Conservation (phyloP, 2,888 invertebrate species). For the Frankliniella intonsa region DNA sequence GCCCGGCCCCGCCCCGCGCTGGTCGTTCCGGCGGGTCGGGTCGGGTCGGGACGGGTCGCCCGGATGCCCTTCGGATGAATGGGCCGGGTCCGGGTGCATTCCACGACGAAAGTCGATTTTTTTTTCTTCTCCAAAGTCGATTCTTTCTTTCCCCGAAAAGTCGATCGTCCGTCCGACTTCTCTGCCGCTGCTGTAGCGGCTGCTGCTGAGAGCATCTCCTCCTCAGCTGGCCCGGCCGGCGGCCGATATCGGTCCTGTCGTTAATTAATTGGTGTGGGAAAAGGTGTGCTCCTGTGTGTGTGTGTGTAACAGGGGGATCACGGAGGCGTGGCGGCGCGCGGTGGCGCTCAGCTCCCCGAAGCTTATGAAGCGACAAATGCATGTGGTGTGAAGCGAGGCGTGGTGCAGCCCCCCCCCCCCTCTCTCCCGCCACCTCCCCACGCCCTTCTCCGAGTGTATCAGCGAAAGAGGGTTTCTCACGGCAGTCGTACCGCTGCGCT, state of each 20-base stretch:
- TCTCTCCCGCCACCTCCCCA: background rate
- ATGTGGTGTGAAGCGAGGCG: background rate
- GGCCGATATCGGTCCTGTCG: background rate
- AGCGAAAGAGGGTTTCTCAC: background rate
- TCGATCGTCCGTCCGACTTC: too few species aligned
- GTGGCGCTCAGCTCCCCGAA: background rate
- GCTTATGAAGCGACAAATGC: background rate
- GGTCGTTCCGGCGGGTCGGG: too few species aligned
- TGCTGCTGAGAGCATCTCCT: too few species aligned
- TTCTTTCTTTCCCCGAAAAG: too few species aligned
- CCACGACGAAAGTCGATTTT: too few species aligned
- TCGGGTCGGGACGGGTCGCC: too few species aligned
- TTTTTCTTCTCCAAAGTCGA: too few species aligned
- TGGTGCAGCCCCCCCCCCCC: background rate
- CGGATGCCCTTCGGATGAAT: too few species aligned
- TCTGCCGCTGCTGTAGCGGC: too few species aligned
- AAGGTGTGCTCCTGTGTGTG: background rate
- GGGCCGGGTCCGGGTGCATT: too few species aligned
- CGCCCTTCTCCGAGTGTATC: background rate
- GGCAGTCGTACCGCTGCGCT: background rate
- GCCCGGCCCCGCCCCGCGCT: too few species aligned
- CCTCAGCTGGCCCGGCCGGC: background rate
- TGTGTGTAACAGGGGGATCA: background rate
- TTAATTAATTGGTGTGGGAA: conserved; percentile 16
- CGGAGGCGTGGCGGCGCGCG: background rate